phyloP scores from a whole-genome alignment of 2,888 invertebrate genomes.

The Phengaris alcon region DNA sequence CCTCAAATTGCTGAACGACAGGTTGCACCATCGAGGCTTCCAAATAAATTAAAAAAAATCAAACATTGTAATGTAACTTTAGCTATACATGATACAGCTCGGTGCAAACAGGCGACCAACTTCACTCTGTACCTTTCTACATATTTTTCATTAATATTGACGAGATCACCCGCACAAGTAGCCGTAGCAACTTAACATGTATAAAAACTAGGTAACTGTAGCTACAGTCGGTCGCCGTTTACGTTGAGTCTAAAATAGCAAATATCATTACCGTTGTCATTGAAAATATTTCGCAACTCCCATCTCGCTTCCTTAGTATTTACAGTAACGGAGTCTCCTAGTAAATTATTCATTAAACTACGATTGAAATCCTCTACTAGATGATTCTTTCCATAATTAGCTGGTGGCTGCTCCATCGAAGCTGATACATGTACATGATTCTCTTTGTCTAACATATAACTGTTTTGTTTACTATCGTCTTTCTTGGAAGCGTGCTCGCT shows the following conservation, averaged over 20 bases:
- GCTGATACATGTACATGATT: conserved; percentile 49
- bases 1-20: conserved; percentile 67
- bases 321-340: conserved; percentile 82
- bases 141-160: too few species aligned
- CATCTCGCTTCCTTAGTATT: conserved; percentile 85
- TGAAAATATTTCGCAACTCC: conserved; percentile 82
- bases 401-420: conserved; percentile 37
- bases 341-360: conserved; percentile 72
- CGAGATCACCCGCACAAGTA: too few species aligned
- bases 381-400: conserved; percentile 63
- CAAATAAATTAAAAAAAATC: conserved; percentile 35
- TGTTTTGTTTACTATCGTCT: conserved; percentile 54
- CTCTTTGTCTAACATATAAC: conserved; percentile 53
- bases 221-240: background rate
- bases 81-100: too few species aligned
- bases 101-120: too few species aligned
- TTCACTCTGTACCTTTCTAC: too few species aligned
- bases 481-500: conserved; percentile 63
- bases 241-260: background rate
- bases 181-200: too few species aligned
- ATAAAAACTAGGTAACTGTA: background rate
- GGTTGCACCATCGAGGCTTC: conserved; percentile 71
- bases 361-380: conserved; percentile 73
- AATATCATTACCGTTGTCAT: conserved; percentile 63
- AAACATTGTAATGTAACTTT: background rate